Evolutionary conservation across 2,797 vertebrate genomes (phyloP), one percentile per base, ranked within the genome.

Genomic region (Microtus californicus): DNA sequence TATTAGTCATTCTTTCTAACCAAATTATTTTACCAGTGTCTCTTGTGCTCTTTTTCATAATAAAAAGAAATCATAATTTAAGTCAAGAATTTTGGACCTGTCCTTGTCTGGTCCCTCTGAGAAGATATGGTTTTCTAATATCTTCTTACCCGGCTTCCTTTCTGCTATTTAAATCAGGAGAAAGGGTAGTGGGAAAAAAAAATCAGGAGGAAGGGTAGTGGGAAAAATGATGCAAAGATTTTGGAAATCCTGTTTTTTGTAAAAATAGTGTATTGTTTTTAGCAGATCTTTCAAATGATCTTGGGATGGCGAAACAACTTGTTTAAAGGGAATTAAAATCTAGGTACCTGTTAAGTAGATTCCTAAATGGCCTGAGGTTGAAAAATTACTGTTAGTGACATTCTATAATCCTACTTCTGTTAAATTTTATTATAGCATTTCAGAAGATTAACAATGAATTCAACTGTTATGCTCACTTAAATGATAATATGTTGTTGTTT

Each of bases 161-260:
- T 95, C 95, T 97, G 87, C 93, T 94, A 37, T 43, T 97, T 95
- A 91, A 83, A 96, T 97, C 90, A 95, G 63, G 43, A 86, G 5
- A 79, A 86, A 93, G 61, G 17, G 4, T 59, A 61, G 7, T 89
- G 61, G 79, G 71, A 14, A 88, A 65, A 88, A 65, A 91, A 91
- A 83, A 96, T 97, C 90, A 95, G 63, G 43, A 86, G 5, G 76
- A 85, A 93, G 61, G 17, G 4, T 59, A 61, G 7, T 89, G 61
- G 79, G 71, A 23, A 88, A 65, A 91, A 69, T 87, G 85, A 90
- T 83, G 78, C 94, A 97, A 45, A 96, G 12, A 45, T 77, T 96
- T 95, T 89, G 73, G 45, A 12, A 56, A 6, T 78, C 45, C 15
- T 96, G 91, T 94, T 87, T 97, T 97, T 79, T 91, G 69, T 96